Base-by-base conservation (phyloP, 2,113 vertebrate species). In the Corapipo altera region DNA sequence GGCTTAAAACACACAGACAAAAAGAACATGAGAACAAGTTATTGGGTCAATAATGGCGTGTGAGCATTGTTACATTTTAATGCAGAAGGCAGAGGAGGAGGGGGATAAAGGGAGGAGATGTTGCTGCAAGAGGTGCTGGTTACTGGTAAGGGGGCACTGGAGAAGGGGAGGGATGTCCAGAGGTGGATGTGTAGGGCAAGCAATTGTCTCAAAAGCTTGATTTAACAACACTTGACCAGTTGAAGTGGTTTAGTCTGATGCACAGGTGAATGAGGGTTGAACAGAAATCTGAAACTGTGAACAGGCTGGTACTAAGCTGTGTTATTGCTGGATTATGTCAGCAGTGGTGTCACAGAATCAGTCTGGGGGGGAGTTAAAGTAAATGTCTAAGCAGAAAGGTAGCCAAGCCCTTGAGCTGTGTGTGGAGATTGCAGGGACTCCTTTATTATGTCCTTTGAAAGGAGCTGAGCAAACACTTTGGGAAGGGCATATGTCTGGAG, bases 391-490 rank as follows among this genome's bases (percentile, higher is more conserved):
- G 65, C 61, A 52, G 55, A 66, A 76, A 5, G 87, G 69, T 12
- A 49, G 61, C 85, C 64, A 41, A 85, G 78, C 22, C 64, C 58
- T 73, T 1, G 4, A 55, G 51, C 0, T 59, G 88, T 57, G 49
- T 48, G 62, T 75, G 85, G 62, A 61, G 74, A 14, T 4, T 5
- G 32, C 52, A 58, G 41, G 39, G 44, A 83, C 83, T 90, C 71
- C 62, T 92, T 76, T 62, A 28, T 49, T 4, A 2, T 44, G 91
- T 73, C 79, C 82, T 92, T 43, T 37, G 59, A 54, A 96, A 90
- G 62, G 48, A 83, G 85, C 96, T 94, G 95, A 93, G 46, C 82
- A 76, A 48, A 73, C 82, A 8, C 73, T 94, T 65, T 28, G 13
- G 15, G 44, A 21, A 65, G 28, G 75, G 59, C 65, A 5, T 48